Percentiles rank a stretch among this genome's conserved stretches.
These are phyloP conservation scores for Drosophila tanythrix DNA, from an alignment of 2,888 invertebrate species.

Conservation along the genomic window DNA sequence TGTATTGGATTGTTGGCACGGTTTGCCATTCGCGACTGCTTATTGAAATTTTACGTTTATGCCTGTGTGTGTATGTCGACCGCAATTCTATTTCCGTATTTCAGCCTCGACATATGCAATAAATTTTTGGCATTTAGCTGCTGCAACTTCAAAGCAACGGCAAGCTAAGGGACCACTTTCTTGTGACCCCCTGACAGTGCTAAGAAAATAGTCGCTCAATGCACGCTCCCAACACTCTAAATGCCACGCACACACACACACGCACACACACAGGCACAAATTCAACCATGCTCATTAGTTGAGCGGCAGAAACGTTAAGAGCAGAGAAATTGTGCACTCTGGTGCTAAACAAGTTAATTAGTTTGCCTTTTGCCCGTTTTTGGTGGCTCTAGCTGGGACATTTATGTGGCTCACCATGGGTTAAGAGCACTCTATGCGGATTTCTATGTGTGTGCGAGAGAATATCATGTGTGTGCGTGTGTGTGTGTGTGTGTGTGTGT, in stretches of 20 bases:
- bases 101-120: conserved; percentile 69
- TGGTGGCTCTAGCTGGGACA: conserved; percentile 44
- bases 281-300: conserved; percentile 67
- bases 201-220: conserved; percentile 17
- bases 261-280: conserved; percentile 1
- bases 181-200: conserved; percentile 19
- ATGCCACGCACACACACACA: conserved; percentile 24
- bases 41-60: conserved; percentile 63
- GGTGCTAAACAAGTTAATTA: conserved; percentile 79
- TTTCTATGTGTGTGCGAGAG: conserved; percentile 1
- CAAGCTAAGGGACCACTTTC: conserved; percentile 1
- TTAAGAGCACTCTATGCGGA: conserved; percentile 29
- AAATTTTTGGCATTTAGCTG: conserved; percentile 45
- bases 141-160: conserved; percentile 16
- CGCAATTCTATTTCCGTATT: conserved; percentile 65
- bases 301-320: conserved; percentile 45
- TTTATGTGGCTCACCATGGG: conserved; percentile 60
- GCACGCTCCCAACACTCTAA: conserved; percentile 22
- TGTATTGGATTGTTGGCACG: conserved; percentile 11
- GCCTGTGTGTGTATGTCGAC: conserved; percentile 11
- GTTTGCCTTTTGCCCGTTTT: conserved; percentile 65
- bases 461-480: neutral
- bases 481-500: conserved; percentile 22
- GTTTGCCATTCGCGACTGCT: conserved; percentile 32
- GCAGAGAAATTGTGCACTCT: conserved; percentile 59